Conservation (phyloP, 2,797 vertebrate species). For the Gymnopithys bicolor region DNA sequence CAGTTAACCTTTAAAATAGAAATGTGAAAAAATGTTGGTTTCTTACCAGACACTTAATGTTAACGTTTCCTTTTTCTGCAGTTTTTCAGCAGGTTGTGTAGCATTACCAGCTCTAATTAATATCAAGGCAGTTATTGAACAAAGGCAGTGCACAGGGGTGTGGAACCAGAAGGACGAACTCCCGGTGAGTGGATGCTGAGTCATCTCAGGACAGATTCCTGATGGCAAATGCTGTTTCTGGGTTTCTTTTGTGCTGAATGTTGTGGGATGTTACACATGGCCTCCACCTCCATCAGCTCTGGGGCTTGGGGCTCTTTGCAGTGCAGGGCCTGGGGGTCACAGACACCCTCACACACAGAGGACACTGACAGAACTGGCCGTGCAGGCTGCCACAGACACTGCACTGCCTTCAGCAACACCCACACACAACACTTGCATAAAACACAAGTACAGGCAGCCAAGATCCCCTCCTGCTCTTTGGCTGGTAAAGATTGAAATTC, state of each 20-base stretch:
- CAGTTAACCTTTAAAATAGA: background rate
- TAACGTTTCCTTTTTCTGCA: slow-evolving; percentile 40
- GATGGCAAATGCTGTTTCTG: background rate
- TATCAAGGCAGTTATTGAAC: slow-evolving; percentile 87
- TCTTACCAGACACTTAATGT: background rate
- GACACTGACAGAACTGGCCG: background rate
- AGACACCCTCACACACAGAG: background rate
- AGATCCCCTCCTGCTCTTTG: background rate
- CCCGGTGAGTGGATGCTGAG: slow-evolving; percentile 77
- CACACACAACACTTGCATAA: background rate
- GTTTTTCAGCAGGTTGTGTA: slow-evolving; percentile 87
- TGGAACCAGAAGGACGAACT: slow-evolving; percentile 89
- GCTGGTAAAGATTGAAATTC: background rate
- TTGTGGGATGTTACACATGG: background rate
- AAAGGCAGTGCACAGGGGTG: slow-evolving; percentile 86
- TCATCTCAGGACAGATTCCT: background rate
- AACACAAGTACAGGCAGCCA: background rate
- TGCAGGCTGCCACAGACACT: background rate
- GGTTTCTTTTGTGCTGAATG: background rate
- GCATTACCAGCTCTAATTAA: slow-evolving; percentile 86
- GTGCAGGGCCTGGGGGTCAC: background rate
- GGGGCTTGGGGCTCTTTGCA: background rate
- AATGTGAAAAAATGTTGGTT: background rate
- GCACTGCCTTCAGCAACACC: background rate
- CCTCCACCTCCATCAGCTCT: background rate